Percentiles rank a stretch among this genome's conserved stretches.
Evolutionary conservation across 1,140 invertebrate genomes (phyloP).

Genomic region (Brachionus plicatilis): DNA sequence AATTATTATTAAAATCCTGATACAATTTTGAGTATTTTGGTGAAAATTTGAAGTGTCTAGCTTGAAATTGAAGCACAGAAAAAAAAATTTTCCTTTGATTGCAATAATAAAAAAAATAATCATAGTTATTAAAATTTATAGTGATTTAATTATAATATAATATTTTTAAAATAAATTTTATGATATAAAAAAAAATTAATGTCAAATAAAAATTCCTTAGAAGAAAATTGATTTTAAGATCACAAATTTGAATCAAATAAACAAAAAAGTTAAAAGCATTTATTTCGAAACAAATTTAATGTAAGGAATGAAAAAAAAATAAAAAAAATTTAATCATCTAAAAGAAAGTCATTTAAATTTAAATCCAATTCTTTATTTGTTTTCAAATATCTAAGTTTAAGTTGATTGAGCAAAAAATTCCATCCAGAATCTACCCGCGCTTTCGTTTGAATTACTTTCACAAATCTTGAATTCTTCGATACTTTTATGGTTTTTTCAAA

Average conservation of each 20-base stretch:
- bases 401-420: conserved; percentile 12
- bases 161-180: no score
- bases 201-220: no score
- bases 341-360: background rate
- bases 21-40: no score
- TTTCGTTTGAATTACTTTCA: background rate
- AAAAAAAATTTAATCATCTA: background rate
- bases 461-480: background rate
- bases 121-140: no score
- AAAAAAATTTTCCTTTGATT: no score
- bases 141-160: no score
- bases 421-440: background rate
- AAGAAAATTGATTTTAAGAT: background rate
- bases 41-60: no score
- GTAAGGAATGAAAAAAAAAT: background rate
- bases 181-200: no score
- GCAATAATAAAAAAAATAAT: no score
- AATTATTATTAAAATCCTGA: no score
- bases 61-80: no score
- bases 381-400: conserved; percentile 3
- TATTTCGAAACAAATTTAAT: background rate
- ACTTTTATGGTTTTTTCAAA: background rate
- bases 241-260: background rate
- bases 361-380: background rate
- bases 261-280: background rate